Evolutionary conservation across 2,888 invertebrate species (phyloP).

Genomic region (Pachycephus smyrnensis): DNA sequence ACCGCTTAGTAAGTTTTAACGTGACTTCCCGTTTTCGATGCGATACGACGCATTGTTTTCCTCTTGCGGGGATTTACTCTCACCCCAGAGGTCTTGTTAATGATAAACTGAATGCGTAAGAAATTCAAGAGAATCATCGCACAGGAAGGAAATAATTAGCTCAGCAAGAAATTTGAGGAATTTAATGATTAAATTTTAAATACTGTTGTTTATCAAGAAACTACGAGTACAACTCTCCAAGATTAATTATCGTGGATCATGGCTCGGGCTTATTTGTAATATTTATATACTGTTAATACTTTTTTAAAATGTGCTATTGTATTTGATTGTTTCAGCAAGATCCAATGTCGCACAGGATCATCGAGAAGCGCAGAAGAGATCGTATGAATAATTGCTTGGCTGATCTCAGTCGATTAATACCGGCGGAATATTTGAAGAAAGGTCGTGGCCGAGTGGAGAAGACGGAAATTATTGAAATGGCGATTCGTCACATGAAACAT

Average conservation of each 20-base stretch:
- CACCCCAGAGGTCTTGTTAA: no score
- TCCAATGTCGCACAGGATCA: constrained; percentile 97
- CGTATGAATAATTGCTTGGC: constrained; percentile 98
- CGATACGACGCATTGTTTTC: no score
- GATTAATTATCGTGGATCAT: constrained; percentile 3
- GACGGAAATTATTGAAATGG: constrained; percentile 98
- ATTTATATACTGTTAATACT: constrained; percentile 1
- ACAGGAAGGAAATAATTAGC: no score
- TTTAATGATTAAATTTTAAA: no score
- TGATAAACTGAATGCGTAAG: no score
- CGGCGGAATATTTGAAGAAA: constrained; percentile 92
- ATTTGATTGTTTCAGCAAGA: constrained; percentile 78
- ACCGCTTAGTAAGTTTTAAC: no score
- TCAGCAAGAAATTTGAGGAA: no score
- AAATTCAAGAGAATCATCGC: no score
- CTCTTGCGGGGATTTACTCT: no score
- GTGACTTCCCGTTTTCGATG: no score
- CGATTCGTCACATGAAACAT: constrained; percentile 92
- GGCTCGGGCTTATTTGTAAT: neutral
- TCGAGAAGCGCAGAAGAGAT: constrained; percentile 94
- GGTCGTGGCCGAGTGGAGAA: constrained; percentile 96
- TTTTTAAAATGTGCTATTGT: constrained; percentile 6
- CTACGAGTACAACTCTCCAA: no score
- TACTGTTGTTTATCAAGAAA: no score
- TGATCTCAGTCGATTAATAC: constrained; percentile 92